A percentile compares a stretch with the other conserved stretches of the same genome.
Conservation (phyloP, 2,888 invertebrate species). For the Criorhina ranunculi region DNA sequence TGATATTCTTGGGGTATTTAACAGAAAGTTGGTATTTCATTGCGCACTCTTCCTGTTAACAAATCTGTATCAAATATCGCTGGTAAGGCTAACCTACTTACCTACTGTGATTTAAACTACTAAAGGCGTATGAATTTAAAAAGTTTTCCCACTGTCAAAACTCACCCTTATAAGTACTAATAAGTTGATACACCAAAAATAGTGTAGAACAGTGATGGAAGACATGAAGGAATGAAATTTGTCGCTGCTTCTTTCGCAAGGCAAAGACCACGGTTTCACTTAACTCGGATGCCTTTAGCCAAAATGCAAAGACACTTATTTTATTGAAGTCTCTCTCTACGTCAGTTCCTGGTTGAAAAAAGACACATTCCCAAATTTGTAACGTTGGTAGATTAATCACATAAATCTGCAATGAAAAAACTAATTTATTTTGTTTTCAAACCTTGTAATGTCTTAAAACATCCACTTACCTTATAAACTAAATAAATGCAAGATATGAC, state of each 20-base stretch:
- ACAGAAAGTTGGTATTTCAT: too few species aligned
- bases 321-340: constrained; percentile 74
- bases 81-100: too few species aligned
- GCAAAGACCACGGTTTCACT: constrained; percentile 90
- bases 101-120: too few species aligned
- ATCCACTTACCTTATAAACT: constrained; percentile 78
- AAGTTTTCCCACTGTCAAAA: not conserved
- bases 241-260: constrained; percentile 89
- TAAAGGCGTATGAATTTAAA: too few species aligned
- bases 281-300: constrained; percentile 88
- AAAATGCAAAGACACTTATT: constrained; percentile 87
- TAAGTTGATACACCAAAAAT: constrained; percentile 86
- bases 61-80: too few species aligned
- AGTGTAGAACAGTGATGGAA: constrained; percentile 89
- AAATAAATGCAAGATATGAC: constrained; percentile 85
- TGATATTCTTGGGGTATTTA: too few species aligned
- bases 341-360: constrained; percentile 62
- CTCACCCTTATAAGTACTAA: constrained; percentile 89
- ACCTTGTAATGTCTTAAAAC: constrained; percentile 3
- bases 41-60: too few species aligned
- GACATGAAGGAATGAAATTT: constrained; percentile 89
- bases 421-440: not conserved
- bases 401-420: constrained; percentile 77
- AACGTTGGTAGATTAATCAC: constrained; percentile 75
- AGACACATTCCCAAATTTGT: constrained; percentile 79